Conservation (phyloP, 2,113 vertebrate genomes). For the Orthonyx spaldingii region DNA sequence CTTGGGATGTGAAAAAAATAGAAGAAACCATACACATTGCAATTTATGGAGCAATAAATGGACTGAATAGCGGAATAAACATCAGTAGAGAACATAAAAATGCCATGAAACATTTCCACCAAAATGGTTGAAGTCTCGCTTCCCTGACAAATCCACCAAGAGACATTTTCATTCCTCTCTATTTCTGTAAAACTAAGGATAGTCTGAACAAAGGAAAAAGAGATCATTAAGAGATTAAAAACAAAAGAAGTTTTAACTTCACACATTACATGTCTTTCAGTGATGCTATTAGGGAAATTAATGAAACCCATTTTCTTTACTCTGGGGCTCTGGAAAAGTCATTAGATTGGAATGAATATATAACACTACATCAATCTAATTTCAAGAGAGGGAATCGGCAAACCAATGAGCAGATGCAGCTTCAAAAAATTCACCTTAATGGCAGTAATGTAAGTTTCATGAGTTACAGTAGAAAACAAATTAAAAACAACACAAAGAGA, state of each 20-base stretch:
- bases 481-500: constrained; percentile 61
- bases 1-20: constrained; percentile 18
- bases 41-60: constrained; percentile 57
- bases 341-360: constrained; percentile 68
- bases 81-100: constrained; percentile 47
- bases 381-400: constrained; percentile 63
- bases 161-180: constrained; percentile 43
- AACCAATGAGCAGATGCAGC: constrained; percentile 54
- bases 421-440: constrained; percentile 66
- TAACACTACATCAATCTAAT: constrained; percentile 69
- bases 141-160: constrained; percentile 29
- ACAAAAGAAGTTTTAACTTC: constrained; percentile 59
- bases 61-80: constrained; percentile 52
- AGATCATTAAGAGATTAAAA: constrained; percentile 69
- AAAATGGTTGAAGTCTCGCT: constrained; percentile 33
- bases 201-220: constrained; percentile 52
- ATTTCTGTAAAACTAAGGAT: constrained; percentile 31
- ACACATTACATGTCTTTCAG: constrained; percentile 56
- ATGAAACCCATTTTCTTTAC: constrained; percentile 67
- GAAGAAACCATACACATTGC: constrained; percentile 16
- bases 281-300: constrained; percentile 71
- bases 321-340: constrained; percentile 60
- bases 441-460: constrained; percentile 56
- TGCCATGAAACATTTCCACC: constrained; percentile 39
- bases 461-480: constrained; percentile 66